A percentile compares a stretch with the other conserved stretches of the same genome.
These are phyloP conservation scores for Camptogramma bilineatum DNA, from an alignment of 2,888 invertebrate genomes.

Conservation along the genomic window DNA sequence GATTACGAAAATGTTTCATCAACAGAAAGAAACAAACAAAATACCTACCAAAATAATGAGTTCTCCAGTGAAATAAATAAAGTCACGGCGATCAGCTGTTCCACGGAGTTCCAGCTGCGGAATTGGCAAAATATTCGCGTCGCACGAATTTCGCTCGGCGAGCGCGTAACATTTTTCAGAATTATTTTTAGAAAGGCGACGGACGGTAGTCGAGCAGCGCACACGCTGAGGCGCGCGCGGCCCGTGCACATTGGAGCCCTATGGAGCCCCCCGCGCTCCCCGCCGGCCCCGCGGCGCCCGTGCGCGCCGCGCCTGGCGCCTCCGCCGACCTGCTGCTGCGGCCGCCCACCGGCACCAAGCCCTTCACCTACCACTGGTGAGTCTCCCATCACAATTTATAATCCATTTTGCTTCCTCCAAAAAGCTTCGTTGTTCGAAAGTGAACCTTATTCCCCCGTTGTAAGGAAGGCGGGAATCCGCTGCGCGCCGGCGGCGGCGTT, in stretches of 20 bases:
- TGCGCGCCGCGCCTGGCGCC: slow-evolving; percentile 71
- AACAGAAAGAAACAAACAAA: slow-evolving; percentile 27
- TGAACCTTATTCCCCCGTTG: slow-evolving; percentile 45
- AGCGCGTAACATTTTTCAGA: slow-evolving; percentile 78
- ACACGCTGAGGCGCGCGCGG: slow-evolving; percentile 79
- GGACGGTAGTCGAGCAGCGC: slow-evolving; percentile 69
- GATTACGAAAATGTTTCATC: background rate
- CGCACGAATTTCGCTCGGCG: slow-evolving; percentile 69
- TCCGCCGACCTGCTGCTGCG: slow-evolving; percentile 63
- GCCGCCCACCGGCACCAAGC: slow-evolving; percentile 70
- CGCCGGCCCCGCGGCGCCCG: slow-evolving; percentile 54
- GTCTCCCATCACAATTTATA: slow-evolving; percentile 24
- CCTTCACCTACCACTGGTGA: slow-evolving; percentile 75
- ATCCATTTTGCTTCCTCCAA: slow-evolving; percentile 3
- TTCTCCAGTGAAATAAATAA: slow-evolving; percentile 40
- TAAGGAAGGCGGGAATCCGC: slow-evolving; percentile 44
- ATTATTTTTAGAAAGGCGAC: slow-evolving; percentile 84
- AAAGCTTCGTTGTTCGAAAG: slow-evolving; percentile 23
- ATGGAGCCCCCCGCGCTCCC: slow-evolving; percentile 79
- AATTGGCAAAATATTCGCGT: slow-evolving; percentile 79
- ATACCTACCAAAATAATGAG: slow-evolving; percentile 18
- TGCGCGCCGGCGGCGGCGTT: slow-evolving; percentile 61
- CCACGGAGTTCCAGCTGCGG: slow-evolving; percentile 45
- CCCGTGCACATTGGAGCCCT: slow-evolving; percentile 75
- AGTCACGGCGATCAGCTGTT: slow-evolving; percentile 54